Evolutionary conservation across 2,888 invertebrate species (phyloP), one percentile per base, ranked within the genome.

Genomic region (Nineta flava): DNA sequence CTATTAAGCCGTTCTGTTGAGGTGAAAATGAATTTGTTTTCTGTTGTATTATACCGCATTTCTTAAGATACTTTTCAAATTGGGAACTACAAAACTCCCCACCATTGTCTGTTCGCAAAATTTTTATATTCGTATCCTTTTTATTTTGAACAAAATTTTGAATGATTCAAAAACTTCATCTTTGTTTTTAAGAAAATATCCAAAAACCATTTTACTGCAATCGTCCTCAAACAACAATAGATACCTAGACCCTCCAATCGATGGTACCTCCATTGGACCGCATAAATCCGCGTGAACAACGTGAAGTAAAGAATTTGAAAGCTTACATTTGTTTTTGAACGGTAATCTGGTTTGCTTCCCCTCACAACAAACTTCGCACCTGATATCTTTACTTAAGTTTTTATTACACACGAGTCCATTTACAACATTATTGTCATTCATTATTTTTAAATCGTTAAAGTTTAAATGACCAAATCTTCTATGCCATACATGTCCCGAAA

Each of bases 1-100:
- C 62, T 0, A 60, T 59, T 48, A 55, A 52, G 3, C 63, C 62
- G 54, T 66, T 67, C 54, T 65, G 62, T 53, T 64, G 58, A 4
- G 64, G 62, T 9, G 61, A 61, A 13, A 35, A 35, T 35, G 35
- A 6, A 35, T 35, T 35, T 10, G 57, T 56, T 51, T 46, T 57
- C 54, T 62, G 58, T 45, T 62, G 60, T 32, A 38, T 50, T 9
- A 62, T 60, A 7, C 61, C 62, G 21, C 45, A 21, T 47, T 48
- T 52, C 9, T 46, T 9, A 16, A 57, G 57, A 21, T 59, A 21
- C 12, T 57, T 49, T 46, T 50, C 42, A 1, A 60, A 35, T 17
- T 56, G 52, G 45, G 52, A 50, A 50, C 61, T 60, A 5, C 55
- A 15, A 53, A 58, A 62, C 50, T 60, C 60, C n/a, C 54, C 58